Percentiles rank a stretch among this genome's conserved stretches.
These are phyloP conservation scores for Pygoscelis antarcticus DNA, from an alignment of 2,113 vertebrate genomes.

Conservation along the genomic window DNA sequence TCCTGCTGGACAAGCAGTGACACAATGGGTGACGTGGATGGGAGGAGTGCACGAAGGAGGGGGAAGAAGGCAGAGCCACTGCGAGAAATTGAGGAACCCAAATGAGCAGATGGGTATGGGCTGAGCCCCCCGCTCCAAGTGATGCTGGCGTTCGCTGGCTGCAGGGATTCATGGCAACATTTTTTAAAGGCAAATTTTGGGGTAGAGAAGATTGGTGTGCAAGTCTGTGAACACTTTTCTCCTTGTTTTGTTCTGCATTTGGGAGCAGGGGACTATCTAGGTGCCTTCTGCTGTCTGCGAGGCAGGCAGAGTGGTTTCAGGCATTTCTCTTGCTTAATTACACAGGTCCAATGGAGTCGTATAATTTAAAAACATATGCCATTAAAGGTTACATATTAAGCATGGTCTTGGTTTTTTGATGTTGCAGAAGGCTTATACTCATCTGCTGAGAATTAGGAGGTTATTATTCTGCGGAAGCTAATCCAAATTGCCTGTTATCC, in stretches of 20 bases:
- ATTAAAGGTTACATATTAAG: not conserved
- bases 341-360: not conserved
- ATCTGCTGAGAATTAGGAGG: constrained; percentile 57
- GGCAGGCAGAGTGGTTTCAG: not conserved
- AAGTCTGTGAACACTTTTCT: not conserved
- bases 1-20: not conserved
- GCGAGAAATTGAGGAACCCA: fast-evolving
- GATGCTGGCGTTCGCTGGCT: not conserved
- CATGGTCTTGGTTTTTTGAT: not conserved
- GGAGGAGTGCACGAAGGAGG: not conserved
- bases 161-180: not conserved
- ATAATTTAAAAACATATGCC: not conserved
- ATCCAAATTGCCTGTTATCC: constrained; percentile 47
- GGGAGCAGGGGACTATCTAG: not conserved
- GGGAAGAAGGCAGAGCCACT: not conserved
- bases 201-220: not conserved
- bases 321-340: not conserved
- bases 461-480: constrained; percentile 13
- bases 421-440: not conserved
- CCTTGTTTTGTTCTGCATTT: not conserved
- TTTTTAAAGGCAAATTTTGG: not conserved
- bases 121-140: not conserved
- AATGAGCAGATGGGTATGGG: fast-evolving
- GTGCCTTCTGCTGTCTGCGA: not conserved
- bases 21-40: fast-evolving